These are phyloP conservation scores for Wasmannia auropunctata DNA, from an alignment of 1,140 invertebrate species.

Conservation along the genomic window DNA sequence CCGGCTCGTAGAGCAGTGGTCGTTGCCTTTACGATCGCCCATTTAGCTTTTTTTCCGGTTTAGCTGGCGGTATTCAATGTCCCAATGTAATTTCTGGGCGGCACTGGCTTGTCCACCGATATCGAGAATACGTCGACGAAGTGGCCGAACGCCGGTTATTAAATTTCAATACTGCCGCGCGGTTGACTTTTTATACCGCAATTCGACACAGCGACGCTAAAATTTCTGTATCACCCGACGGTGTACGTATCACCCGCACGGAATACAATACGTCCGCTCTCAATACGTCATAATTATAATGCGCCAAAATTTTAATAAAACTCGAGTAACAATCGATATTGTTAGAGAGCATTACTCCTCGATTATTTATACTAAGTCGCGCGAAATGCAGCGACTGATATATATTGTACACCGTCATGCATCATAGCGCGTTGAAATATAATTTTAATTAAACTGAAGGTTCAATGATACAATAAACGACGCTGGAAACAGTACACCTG, in stretches of 20 bases:
- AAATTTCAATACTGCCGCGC: slow-evolving; percentile 52
- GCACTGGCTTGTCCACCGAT: slow-evolving; percentile 50
- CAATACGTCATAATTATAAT: not conserved
- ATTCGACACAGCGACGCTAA: not conserved
- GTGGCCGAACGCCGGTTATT: slow-evolving; percentile 45
- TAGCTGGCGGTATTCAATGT: slow-evolving; percentile 15
- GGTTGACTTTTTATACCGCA: slow-evolving; percentile 43
- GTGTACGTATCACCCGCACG: not conserved
- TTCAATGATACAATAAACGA: slow-evolving; percentile 7
- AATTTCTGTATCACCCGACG: not conserved
- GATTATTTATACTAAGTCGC: not conserved
- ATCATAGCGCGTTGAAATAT: not conserved
- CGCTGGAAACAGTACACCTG: not conserved
- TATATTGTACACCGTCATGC: not conserved
- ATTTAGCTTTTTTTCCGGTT: slow-evolving; percentile 25
- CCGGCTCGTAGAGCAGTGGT: not conserved
- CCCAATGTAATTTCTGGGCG: slow-evolving; percentile 54
- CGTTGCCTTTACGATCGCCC: not conserved
- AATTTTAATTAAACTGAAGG: not conserved
- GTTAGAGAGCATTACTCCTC: not conserved
- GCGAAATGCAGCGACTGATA: not conserved
- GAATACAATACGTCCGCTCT: not conserved
- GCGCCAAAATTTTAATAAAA: slow-evolving; percentile 1
- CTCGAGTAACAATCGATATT: not conserved
- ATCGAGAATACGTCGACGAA: slow-evolving; percentile 60